A percentile compares a stretch with the other conserved stretches of the same genome.
These are phyloP conservation scores for Sarcophaga variegata DNA, from an alignment of 2,888 invertebrate species.

Conservation along the genomic window DNA sequence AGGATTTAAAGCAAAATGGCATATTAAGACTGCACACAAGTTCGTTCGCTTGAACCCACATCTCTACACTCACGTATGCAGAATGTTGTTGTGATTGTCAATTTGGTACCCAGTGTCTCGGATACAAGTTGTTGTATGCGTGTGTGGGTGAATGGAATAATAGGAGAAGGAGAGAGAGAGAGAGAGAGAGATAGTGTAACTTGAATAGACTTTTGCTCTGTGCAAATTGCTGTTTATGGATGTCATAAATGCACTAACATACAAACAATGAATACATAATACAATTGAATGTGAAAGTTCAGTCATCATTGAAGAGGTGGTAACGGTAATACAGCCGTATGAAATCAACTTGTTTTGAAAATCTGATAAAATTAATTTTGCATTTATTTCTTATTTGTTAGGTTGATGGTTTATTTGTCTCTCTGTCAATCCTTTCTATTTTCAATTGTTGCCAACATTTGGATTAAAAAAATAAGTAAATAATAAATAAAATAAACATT, in stretches of 20 bases:
- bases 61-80: not conserved
- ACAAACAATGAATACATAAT: slow-evolving; percentile 17
- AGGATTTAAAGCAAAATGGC: slow-evolving; percentile 33
- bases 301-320: not conserved
- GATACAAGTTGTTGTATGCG: slow-evolving; percentile 1
- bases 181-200: not conserved
- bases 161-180: not conserved
- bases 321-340: not conserved
- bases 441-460: too few species aligned
- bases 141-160: not conserved
- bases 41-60: not conserved
- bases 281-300: not conserved
- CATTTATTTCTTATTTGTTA: slow-evolving; percentile 37
- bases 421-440: too few species aligned
- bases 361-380: slow-evolving; percentile 48
- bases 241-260: slow-evolving; percentile 47
- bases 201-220: slow-evolving; percentile 31
- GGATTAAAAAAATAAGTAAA: too few species aligned
- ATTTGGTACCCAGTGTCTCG: not conserved
- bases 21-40: not conserved
- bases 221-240: slow-evolving; percentile 61
- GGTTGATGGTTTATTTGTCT: slow-evolving; percentile 11
- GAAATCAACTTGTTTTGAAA: slow-evolving; percentile 44
- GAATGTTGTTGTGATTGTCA: not conserved
- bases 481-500: too few species aligned